Conservation (phyloP, 1,140 invertebrate species). For the Globodera ellingtonae region DNA sequence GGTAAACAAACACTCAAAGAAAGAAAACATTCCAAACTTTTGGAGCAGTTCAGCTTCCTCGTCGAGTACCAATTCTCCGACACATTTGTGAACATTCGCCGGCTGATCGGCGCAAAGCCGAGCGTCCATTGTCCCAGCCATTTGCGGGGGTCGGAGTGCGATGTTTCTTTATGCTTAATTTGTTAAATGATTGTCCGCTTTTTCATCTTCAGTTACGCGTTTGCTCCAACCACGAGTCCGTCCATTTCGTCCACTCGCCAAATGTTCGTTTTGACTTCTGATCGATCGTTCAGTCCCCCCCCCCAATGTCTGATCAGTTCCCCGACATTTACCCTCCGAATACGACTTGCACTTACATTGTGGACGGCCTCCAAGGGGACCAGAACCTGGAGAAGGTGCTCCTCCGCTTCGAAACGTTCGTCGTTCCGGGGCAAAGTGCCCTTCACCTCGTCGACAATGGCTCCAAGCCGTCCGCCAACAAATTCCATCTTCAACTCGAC, state of each 20-base stretch:
- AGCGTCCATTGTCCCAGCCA: slow-evolving; percentile 55
- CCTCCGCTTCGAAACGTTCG: slow-evolving; percentile 56
- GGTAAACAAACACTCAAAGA: slow-evolving; percentile 34
- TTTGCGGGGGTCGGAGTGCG: slow-evolving; percentile 62
- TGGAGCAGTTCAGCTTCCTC: slow-evolving; percentile 47
- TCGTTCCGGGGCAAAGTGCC: slow-evolving; percentile 41
- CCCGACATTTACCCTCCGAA: slow-evolving; percentile 62
- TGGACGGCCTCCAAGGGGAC: slow-evolving; percentile 64
- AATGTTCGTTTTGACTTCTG: slow-evolving; percentile 35
- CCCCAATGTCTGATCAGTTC: slow-evolving; percentile 42
- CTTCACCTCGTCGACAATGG: slow-evolving; percentile 19
- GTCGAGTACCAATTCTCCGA: slow-evolving; percentile 64
- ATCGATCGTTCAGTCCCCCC: slow-evolving; percentile 4
- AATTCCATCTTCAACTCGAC: background rate
- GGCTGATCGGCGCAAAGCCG: slow-evolving; percentile 57
- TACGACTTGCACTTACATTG: slow-evolving; percentile 64
- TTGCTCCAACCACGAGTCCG: slow-evolving; percentile 57
- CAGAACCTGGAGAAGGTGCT: slow-evolving; percentile 65
- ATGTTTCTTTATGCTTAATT: slow-evolving; percentile 32
- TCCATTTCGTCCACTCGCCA: slow-evolving; percentile 60
- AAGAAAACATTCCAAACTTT: background rate
- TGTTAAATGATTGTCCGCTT: no score
- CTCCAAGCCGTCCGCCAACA: background rate
- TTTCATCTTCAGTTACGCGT: slow-evolving; percentile 34
- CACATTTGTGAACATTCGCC: slow-evolving; percentile 55